Evolutionary conservation across 2,888 invertebrate species (phyloP).

Genomic region (Hedya salicella): DNA sequence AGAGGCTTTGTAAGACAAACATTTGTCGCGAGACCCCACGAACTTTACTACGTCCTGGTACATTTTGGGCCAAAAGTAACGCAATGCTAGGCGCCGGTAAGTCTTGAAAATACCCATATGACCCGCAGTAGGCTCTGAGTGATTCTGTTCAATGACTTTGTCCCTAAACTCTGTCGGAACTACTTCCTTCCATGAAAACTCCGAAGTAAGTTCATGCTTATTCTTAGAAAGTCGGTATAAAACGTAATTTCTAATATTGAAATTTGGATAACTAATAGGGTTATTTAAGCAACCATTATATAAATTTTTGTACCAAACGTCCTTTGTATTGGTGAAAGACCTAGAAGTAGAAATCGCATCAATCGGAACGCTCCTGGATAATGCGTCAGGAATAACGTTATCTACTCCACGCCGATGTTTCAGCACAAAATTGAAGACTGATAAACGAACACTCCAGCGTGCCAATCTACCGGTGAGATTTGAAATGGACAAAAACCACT

Average conservation of each 20-base stretch:
- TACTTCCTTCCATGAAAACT: no score
- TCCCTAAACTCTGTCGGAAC: neutral
- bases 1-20: no score
- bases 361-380: neutral
- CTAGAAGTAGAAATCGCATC: neutral
- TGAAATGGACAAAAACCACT: no score
- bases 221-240: constrained; percentile 10
- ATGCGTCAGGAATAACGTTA: constrained; percentile 2
- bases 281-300: neutral
- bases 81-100: no score
- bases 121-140: constrained; percentile 10
- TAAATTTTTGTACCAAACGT: constrained; percentile 7
- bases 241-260: neutral
- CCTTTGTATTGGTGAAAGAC: neutral
- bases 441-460: no score
- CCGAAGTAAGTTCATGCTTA: constrained; percentile 1
- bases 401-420: no score
- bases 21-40: no score
- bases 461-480: constrained; percentile 41
- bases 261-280: constrained; percentile 1
- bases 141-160: neutral
- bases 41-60: no score
- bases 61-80: no score
- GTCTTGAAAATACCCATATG: no score
- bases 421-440: no score